Evolutionary conservation across 2,888 invertebrate species (phyloP).

Genomic region (Ecliptopera silaceata): DNA sequence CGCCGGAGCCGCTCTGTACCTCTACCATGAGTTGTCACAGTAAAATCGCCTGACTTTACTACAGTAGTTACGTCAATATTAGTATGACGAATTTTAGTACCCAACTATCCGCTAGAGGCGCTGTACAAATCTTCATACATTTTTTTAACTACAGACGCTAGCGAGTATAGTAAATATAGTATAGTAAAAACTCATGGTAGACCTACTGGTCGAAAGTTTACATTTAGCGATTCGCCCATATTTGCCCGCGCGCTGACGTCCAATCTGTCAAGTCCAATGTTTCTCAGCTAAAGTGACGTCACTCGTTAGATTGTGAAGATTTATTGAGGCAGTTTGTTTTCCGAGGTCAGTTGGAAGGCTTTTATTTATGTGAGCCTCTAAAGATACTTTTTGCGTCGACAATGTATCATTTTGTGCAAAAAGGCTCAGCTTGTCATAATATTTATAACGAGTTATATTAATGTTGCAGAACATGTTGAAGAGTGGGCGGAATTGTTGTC

Average conservation of each 20-base stretch:
- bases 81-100: no score
- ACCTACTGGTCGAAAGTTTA: no score
- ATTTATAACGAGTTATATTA: background rate
- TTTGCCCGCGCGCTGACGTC: background rate
- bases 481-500: background rate
- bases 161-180: no score
- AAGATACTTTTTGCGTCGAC: background rate
- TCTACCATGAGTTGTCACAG: no score
- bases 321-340: slow-evolving; percentile 15
- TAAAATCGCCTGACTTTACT: no score
- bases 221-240: no score
- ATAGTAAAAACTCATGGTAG: no score
- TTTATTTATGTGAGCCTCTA: slow-evolving; percentile 11
- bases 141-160: no score
- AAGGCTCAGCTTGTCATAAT: background rate
- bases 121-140: no score
- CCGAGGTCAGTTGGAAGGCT: slow-evolving; percentile 11
- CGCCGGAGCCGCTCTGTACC: no score
- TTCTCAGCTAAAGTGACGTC: slow-evolving; percentile 15
- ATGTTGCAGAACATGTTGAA: background rate
- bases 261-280: slow-evolving; percentile 16
- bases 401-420: background rate
- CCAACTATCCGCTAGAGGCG: no score
- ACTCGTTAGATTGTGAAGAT: slow-evolving; percentile 16
- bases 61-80: no score